Base-by-base conservation (phyloP, 2,113 vertebrate species). In the Hiodon tergisus region DNA sequence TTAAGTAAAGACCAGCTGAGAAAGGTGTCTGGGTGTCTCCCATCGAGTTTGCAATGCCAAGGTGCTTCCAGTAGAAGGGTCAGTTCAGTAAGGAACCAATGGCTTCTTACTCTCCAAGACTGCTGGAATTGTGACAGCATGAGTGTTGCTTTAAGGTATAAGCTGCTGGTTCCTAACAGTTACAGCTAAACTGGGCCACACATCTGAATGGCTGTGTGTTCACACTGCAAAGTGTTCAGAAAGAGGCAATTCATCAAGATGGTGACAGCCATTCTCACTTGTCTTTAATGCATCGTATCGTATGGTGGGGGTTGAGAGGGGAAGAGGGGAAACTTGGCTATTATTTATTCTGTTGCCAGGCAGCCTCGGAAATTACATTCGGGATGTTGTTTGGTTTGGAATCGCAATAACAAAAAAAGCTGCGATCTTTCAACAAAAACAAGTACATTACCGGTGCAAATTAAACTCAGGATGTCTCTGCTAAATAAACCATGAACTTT, bases 331-430 rank as follows among this genome's bases (percentile, higher is more conserved):
- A 72, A 76, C 74, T 85, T 76, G 58, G 47, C 82, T 69, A 69
- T 73, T 76, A 77, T 84, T 84, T 69, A 6, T 59, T 68, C 78
- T 76, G 89, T 90, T 90, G 87, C 89, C 86, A 85, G 84, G 89
- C 82, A 82, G 83, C 86, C 71, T 6, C 4, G 66, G 54, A 77
- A 50, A 71, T 75, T 59, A 75, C 79, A 81, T 82, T 81, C 68
- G 73, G 69, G 74, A 58, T 67, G 77, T 73, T 79, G 69, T 71
- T 77, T 75, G 63, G 58, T 16, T 54, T 76, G 47, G 66, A 78
- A 78, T 31, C 5, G 48, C 46, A 46, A 53, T 67, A 68, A 50
- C 54, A 11, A 72, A 62, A 66, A 57, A 51, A 47, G 51, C 52
- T n/a, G 46, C 46, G 57, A 53, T 54, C 5, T 46, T 72, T 58